A percentile compares a stretch with the other conserved stretches of the same genome.
phyloP scores from a whole-genome alignment of 2,888 invertebrate genomes.

The Xestoiulus laeticollis region DNA sequence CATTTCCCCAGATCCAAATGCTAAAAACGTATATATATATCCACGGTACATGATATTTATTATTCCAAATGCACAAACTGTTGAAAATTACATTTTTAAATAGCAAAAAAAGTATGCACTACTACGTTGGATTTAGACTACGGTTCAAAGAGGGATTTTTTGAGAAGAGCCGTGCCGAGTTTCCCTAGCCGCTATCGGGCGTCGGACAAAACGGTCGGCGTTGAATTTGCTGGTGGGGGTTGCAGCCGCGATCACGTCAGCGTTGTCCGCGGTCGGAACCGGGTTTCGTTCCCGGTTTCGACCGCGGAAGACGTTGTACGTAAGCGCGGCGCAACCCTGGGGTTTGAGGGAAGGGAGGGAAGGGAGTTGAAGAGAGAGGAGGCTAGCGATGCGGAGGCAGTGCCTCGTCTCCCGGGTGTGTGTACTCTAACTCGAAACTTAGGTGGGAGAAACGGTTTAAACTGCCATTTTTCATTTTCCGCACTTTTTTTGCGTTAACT shows the following conservation, averaged over 20 bases:
- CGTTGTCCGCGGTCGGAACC: background rate
- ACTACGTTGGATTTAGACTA: conserved; percentile 26
- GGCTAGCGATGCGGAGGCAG: background rate
- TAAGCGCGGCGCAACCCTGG: background rate
- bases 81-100: conserved; percentile 23
- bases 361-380: too few species aligned
- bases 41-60: conserved; percentile 26
- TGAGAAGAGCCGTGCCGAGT: background rate
- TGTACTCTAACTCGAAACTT: background rate
- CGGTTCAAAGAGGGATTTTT: background rate
- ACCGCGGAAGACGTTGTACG: background rate
- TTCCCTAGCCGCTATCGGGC: too few species aligned
- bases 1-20: conserved; percentile 20
- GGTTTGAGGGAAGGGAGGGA: too few species aligned
- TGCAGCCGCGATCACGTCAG: background rate
- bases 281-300: background rate
- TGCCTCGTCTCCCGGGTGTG: background rate
- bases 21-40: conserved; percentile 20
- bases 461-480: background rate
- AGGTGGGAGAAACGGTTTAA: background rate
- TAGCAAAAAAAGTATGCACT: conserved; percentile 20
- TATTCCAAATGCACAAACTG: conserved; percentile 26
- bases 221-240: background rate
- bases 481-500: background rate
- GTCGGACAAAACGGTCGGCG: background rate